Evolutionary conservation across 2,113 vertebrate genomes (phyloP), one percentile per base, ranked within the genome.

Genomic region (Solea senegalensis): DNA sequence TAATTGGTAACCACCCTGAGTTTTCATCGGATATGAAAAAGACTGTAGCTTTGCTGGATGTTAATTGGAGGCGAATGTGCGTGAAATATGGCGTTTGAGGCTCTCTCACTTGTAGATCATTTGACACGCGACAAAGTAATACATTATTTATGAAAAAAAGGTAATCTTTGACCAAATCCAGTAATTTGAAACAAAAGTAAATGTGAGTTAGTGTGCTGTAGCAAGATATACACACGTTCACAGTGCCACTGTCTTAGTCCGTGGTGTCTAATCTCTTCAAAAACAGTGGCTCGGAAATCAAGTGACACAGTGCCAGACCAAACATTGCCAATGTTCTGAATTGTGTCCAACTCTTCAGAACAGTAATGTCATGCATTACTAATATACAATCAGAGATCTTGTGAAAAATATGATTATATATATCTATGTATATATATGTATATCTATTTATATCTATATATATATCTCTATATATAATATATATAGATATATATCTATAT

Each of bases 1-100:
- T 94, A 94, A 94, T 93, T 93, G 91, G 90, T 93, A 94, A 90
- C 92, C 90, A 92, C 90, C 92, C 89, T 78, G 76, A 93, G 91
- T 94, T 91, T 93, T 92, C 90, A 91, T 83, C 89, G 89, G 89
- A 93, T 90, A 91, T 86, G 80, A 89, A 90, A 90, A 90, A 80
- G 78, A 90, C 83, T 61, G 78, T 52, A 83, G 88, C 78, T 90
- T 92, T 82, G 84, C 84, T 91, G 82, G 82, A 79, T 90, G 90
- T 89, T 93, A 93, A 93, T 92, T 90, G 90, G 79, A 85, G 77
- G 79, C 89, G 82, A 91, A 90, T 92, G 91, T 90, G 81, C 85
- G 88, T 89, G 81, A 90, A 93, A 90, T 91, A 85, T 91, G 82
- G 88, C 83, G 54, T 66, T 81, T 69, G 78, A 58, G 82, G 70